Evolutionary conservation across 1,140 invertebrate species (phyloP), one percentile per base, ranked within the genome.

Genomic region (Globodera rostochiensis): DNA sequence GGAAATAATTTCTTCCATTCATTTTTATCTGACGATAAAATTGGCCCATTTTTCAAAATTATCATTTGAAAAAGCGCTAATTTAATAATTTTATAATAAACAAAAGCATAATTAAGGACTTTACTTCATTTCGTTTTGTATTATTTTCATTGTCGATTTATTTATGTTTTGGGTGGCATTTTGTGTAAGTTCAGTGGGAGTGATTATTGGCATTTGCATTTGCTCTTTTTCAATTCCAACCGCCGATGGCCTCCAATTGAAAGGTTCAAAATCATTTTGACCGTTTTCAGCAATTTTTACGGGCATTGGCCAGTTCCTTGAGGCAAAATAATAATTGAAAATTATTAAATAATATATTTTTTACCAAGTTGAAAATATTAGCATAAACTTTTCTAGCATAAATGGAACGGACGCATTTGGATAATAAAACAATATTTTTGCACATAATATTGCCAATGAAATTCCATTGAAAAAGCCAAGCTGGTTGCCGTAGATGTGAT

Each of bases 401-500:
- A 64, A 64, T 64, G 19, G 11, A 19, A 64, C 57, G 19, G 57
- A n/a, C 11, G 57, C 57, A 64, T 64, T 64, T 0, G 57, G 57
- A 19, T 64, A 64, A 64, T n/a, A 64, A 13, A 64, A 64, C 5
- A 64, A 64, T 64, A 64, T 64, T 64, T 64, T 64, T 64, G 57
- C 19, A 19, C 57, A 64, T 64, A 64, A 64, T 19, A 64, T 64
- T 64, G 57, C 15, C 57, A 64, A 19, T 6, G 57, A 64, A 64
- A 64, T 64, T 13, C 57, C 57, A 64, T 64, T 64, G 57, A 64
- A 64, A 64, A 64, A 64, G 57, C 57, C 57, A 64, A 64, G 19
- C 19, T 64, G 13, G 13, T 64, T 64, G 11, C 57, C 57, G 15
- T 64, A 64, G 19, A 64, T 64, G 15, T 19, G 19, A 64, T 64